These are phyloP conservation scores for Siphlonurus alternatus DNA, from an alignment of 2,888 invertebrate genomes.

Conservation along the genomic window DNA sequence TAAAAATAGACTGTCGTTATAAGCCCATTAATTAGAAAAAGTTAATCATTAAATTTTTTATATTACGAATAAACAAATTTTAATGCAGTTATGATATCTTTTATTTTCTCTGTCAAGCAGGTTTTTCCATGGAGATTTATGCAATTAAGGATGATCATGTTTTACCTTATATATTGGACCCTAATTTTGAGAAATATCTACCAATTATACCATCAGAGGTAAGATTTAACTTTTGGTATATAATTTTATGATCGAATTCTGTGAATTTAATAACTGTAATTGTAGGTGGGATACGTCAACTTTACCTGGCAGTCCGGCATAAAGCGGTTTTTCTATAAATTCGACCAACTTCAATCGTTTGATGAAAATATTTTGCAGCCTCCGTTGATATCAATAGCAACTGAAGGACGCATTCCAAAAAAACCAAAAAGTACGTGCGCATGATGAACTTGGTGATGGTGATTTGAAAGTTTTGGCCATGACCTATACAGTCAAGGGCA, in stretches of 20 bases:
- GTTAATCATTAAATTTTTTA: not conserved
- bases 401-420: conserved; percentile 69
- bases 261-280: too few relatives aligned
- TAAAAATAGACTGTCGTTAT: not conserved
- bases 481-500: too few relatives aligned
- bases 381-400: conserved; percentile 75
- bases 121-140: conserved; percentile 72
- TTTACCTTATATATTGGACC: conserved; percentile 69
- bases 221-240: conserved; percentile 14
- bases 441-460: too few relatives aligned
- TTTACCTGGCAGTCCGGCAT: conserved; percentile 78
- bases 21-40: not conserved
- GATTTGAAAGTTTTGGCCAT: too few relatives aligned
- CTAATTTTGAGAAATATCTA: conserved; percentile 74
- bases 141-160: conserved; percentile 80
- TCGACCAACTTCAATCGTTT: conserved; percentile 68
- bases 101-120: conserved; percentile 28
- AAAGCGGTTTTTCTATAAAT: conserved; percentile 70
- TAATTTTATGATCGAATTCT: too few relatives aligned
- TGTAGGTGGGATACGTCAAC: conserved; percentile 53
- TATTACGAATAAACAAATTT: too few relatives aligned
- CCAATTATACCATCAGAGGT: conserved; percentile 88
- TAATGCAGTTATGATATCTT: too few relatives aligned
- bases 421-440: conserved; percentile 59
- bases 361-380: conserved; percentile 69